phyloP scores from a whole-genome alignment of 37 sponge, comb jelly and placozoan species.

The Aphrocallistes beatrix region DNA sequence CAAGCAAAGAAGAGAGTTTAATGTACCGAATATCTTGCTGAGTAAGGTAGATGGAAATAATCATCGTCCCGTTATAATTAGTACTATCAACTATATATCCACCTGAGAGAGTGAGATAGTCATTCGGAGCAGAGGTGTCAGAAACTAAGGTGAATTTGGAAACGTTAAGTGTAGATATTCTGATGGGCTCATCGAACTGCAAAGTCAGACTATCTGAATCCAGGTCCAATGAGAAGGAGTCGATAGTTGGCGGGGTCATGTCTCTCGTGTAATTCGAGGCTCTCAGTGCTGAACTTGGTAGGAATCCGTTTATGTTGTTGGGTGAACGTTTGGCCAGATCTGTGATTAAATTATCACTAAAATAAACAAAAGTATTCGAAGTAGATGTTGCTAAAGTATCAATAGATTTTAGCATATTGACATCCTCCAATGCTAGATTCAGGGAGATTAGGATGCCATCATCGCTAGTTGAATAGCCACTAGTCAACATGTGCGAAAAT shows the following conservation, averaged over 20 bases:
- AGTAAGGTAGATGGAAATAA: conserved; percentile 27
- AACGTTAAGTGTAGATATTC: conserved; percentile 51
- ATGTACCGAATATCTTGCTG: conserved; percentile 33
- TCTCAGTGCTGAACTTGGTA: conserved; percentile 27
- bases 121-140: conserved; percentile 21
- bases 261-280: conserved; percentile 45
- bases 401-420: conserved; percentile 43
- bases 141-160: conserved; percentile 44
- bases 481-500: conserved; percentile 16
- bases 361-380: conserved; percentile 46
- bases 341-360: conserved; percentile 29
- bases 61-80: conserved; percentile 30
- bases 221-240: conserved; percentile 40
- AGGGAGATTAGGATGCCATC: conserved; percentile 43
- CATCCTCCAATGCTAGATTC: conserved; percentile 37
- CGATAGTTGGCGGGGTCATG: conserved; percentile 40
- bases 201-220: conserved; percentile 36
- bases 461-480: conserved; percentile 34
- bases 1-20: conserved; percentile 46
- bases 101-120: conserved; percentile 35
- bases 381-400: conserved; percentile 44
- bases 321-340: conserved; percentile 54
- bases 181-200: conserved; percentile 62
- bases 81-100: conserved; percentile 27
- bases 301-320: conserved; percentile 39